Base-by-base conservation (phyloP, 1,140 invertebrate species). In the Drosophila chauvacae region DNA sequence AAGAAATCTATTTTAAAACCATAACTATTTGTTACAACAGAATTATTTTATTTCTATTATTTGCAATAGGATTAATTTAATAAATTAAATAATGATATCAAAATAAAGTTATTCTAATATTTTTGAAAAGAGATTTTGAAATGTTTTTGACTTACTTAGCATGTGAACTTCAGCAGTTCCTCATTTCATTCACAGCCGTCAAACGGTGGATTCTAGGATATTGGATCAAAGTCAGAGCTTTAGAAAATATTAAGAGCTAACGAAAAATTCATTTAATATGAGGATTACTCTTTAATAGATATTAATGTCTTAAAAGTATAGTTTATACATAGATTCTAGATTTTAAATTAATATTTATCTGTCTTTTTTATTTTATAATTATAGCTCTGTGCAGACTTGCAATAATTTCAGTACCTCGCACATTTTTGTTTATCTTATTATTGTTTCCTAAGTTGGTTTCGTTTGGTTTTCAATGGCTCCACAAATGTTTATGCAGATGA, bases 401-500 rank as follows among this genome's bases (percentile, higher is more conserved):
- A 37, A 37, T 35, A 16, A 39, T 55, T 11, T 3, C 20, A n/a
- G 14, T 0, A 23, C 51, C 33, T 55, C 33, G 51, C 51, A 37
- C 20, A 55, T 39, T 55, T 53, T 57, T 79, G 59, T 86, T 86
- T 79, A 63, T 86, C 50, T 53, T 81, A 41, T 64, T 74, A 69
- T 63, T 84, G 61, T 71, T 80, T 73, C 47, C 59, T 44, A 51
- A 71, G 59, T 45, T 57, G 66, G 56, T 66, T 63, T 53, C 80
- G 77, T 87, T 87, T 83, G 80, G 74, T 77, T 81, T 88, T 88
- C 80, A 88, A 88, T 88, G 80, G 84, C 84, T 87, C 50, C 83
- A 83, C 80, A 87, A 88, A 88, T 88, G 84, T 88, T 88, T 88
- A 88, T 88, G 84, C 84, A 88, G 84, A 84, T 88, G 85, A 84